Evolutionary conservation across 92 coral and sea anemone species (phyloP), one percentile per base, ranked within the genome.

Genomic region (Parazoanthus swiftii): DNA sequence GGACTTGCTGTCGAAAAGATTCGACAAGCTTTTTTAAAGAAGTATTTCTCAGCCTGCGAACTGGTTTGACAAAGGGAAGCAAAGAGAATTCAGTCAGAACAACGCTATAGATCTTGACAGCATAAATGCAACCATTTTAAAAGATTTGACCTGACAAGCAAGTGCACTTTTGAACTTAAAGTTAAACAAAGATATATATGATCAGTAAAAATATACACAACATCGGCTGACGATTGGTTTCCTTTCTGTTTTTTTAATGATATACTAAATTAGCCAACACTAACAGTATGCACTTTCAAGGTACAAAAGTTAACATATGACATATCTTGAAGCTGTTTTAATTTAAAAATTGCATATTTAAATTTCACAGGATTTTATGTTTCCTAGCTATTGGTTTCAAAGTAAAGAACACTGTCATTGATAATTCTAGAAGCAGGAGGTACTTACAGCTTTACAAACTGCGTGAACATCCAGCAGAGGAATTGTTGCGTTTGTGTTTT

Each of bases 371-470:
- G 76, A 71, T 71, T 71, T 71, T 71, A 71, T 71, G 33, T 29
- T 29, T 29, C 33, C 33, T 29, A 29, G 33, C 33, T 71, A 71
- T 71, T 71, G 33, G 76, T 71, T 71, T 71, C 76, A 71, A 71
- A 71, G 76, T 71, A 71, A 71, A 71, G 33, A 71, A 71, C 76
- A 71, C 76, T 29, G 33, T 71, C 76, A 71, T 71, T 71, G 76
- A 71, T 25, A 71, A 71, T 71, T 71, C 38, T 71, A 71, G 35
- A 71, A 71, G 76, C 76, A 71, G 76, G 76, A 71, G 76, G 76
- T 71, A 68, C 74, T 68, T 68, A 68, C 74, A 68, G 74, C 74
- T 68, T 68, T 68, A 68, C 74, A 68, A 68, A 68, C 74, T 68
- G 74, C 74, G 6, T 68, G 74, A 68, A 68, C 74, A 68, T 68